phyloP scores from a whole-genome alignment of 92 coral and sea anemone species.

The Bergia puertoricense region DNA sequence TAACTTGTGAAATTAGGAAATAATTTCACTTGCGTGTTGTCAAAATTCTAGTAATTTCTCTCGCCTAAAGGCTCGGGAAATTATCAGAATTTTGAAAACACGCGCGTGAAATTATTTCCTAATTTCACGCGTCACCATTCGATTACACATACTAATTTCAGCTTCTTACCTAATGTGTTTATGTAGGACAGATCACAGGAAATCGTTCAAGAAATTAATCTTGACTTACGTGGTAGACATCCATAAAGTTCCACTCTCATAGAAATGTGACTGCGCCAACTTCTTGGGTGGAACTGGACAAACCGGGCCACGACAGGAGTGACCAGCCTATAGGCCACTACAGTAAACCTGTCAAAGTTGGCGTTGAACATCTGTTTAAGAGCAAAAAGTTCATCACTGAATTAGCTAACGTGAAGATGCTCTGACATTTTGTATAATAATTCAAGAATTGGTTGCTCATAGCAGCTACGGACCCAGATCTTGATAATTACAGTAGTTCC shows the following conservation, averaged over 20 bases:
- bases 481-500: background rate
- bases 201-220: background rate
- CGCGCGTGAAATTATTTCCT: no score
- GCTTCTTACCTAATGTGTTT: background rate
- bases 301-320: slow-evolving; percentile 28
- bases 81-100: no score
- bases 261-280: slow-evolving; percentile 41
- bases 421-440: background rate
- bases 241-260: slow-evolving; percentile 38
- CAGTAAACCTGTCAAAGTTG: slow-evolving; percentile 38
- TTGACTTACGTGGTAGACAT: slow-evolving; percentile 29
- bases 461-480: background rate
- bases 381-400: background rate
- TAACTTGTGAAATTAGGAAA: no score
- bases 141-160: background rate
- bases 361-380: slow-evolving; percentile 31
- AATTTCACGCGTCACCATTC: no score
- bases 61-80: no score
- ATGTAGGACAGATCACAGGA: background rate
- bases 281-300: slow-evolving; percentile 26
- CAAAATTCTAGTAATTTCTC: no score
- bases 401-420: background rate
- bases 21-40: no score
- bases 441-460: no score
- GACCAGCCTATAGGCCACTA: slow-evolving; percentile 19